Evolutionary conservation across 2,113 vertebrate genomes (phyloP).

Genomic region (Mustelus asterias): DNA sequence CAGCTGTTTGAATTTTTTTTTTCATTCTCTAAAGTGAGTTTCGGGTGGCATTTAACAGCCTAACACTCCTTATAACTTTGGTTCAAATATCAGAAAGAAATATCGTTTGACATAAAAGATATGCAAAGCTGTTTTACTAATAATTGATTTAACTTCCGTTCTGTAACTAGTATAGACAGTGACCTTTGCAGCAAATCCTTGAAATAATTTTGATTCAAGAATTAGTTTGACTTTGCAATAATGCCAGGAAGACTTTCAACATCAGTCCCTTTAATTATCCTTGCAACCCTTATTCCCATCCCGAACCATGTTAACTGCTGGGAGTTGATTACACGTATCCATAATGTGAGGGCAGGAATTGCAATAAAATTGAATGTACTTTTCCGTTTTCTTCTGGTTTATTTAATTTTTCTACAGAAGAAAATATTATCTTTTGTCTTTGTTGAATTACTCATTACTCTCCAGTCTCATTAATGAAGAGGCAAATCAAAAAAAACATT

Average conservation of each 20-base stretch:
- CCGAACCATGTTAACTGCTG: not conserved
- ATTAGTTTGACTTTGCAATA: not conserved
- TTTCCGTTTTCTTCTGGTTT: not conserved
- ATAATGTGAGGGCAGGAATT: not conserved
- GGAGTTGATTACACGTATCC: not conserved
- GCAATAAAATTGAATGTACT: not conserved
- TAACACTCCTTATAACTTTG: not conserved
- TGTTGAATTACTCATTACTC: not conserved
- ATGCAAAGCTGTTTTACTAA: not conserved
- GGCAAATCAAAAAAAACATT: not conserved
- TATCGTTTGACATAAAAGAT: not conserved
- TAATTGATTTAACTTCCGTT: not conserved
- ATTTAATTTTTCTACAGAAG: not conserved
- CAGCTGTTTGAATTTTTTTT: not conserved
- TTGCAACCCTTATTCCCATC: not conserved
- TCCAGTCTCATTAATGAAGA: not conserved
- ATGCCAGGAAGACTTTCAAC: not conserved
- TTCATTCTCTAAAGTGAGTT: not conserved
- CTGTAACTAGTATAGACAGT: not conserved
- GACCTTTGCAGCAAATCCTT: not conserved
- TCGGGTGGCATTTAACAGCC: too few species aligned
- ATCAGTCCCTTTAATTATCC: not conserved
- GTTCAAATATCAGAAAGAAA: not conserved
- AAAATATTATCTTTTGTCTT: not conserved
- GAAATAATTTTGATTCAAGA: slow-evolving; percentile 20